Base-by-base conservation (phyloP, 2,888 invertebrate species). In the Eubasilissa splendida region DNA sequence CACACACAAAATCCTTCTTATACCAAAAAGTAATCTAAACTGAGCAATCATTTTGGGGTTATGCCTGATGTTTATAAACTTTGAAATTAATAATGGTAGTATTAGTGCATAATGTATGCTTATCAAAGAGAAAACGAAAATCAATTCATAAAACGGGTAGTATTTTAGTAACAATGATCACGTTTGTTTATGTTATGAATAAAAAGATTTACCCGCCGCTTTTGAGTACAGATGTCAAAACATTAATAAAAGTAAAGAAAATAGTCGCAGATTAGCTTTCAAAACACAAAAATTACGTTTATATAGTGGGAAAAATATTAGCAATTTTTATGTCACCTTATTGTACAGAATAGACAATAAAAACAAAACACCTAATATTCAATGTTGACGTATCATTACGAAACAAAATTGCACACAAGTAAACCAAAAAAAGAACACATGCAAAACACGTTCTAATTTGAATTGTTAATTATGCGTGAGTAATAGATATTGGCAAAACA, bases 311-410 rank as follows among this genome's bases (percentile, higher is more conserved):
- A 7, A 42, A 42, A 42, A 42, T 42, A 42, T 5, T 5, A 42
- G 42, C 7, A 7, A 42, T 42, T 42, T 42, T 42, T 42, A 7
- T 5, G 42, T 42, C 42, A 42, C 42, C 7, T 42, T 42, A 42
- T 42, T 42, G 42, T 42, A 42, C 42, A 42, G 42, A 7, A 42
- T 42, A 42, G 42, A 73, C 42, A 54, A 22, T 22, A 56, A 58
- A 59, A 52, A 74, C 58, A 74, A 74, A 54, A 74, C 58, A 74
- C 59, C 42, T 11, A 59, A 59, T 50, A 14, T 53, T 76, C 60
- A 50, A 59, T 76, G 76, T 76, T 76, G 76, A 76, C 76, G 76
- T 76, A 76, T 76, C 63, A 53, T 76, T 76, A 76, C 76, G 63
- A 76, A 76, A 76, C 76, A 76, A 71, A 42, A 71, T 54, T 14